Conservation (phyloP, 2,113 vertebrate genomes). For the Lates calcarifer region DNA sequence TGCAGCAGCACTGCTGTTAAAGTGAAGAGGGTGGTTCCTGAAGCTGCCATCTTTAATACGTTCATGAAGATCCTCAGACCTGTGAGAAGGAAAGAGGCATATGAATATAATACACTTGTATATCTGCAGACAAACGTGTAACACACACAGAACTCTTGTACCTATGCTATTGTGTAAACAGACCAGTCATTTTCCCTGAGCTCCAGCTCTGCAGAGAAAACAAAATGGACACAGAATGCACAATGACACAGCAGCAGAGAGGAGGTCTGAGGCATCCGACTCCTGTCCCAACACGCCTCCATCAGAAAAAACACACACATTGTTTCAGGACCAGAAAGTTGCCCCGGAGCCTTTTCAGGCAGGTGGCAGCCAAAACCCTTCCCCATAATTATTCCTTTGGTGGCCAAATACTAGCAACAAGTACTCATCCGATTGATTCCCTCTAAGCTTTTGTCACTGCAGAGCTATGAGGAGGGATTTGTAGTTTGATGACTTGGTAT, state of each 20-base stretch:
- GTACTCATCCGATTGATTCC: conserved; percentile 29
- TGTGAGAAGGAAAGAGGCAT: conserved; percentile 21
- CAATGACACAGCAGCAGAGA: conserved; percentile 39
- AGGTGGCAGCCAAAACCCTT: conserved; percentile 47
- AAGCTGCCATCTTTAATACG: conserved; percentile 74
- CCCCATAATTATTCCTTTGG: conserved; percentile 42
- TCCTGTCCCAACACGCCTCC: conserved; percentile 75
- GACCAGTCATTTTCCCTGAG: conserved; percentile 14
- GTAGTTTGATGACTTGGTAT: conserved; percentile 18
- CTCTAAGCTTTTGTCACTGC: conserved; percentile 39
- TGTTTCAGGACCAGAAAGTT: conserved; percentile 56
- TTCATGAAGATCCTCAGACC: conserved; percentile 65
- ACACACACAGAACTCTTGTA: neutral
- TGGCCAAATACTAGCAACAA: conserved; percentile 18
- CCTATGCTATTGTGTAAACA: conserved; percentile 8
- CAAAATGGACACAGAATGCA: conserved; percentile 34
- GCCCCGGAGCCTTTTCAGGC: conserved; percentile 51
- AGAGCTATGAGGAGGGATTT: conserved; percentile 40
- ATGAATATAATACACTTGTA: neutral
- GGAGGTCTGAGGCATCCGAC: conserved; percentile 58
- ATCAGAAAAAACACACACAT: conserved; percentile 58
- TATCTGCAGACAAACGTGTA: conserved; percentile 6
- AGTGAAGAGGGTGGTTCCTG: conserved; percentile 53
- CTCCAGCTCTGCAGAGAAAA: conserved; percentile 17
- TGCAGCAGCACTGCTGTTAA: conserved; percentile 78